Percentiles rank a stretch among this genome's conserved stretches.
These are phyloP conservation scores for Caenorhabditis virilis DNA, from an alignment of 2,888 invertebrate genomes.

Conservation along the genomic window DNA sequence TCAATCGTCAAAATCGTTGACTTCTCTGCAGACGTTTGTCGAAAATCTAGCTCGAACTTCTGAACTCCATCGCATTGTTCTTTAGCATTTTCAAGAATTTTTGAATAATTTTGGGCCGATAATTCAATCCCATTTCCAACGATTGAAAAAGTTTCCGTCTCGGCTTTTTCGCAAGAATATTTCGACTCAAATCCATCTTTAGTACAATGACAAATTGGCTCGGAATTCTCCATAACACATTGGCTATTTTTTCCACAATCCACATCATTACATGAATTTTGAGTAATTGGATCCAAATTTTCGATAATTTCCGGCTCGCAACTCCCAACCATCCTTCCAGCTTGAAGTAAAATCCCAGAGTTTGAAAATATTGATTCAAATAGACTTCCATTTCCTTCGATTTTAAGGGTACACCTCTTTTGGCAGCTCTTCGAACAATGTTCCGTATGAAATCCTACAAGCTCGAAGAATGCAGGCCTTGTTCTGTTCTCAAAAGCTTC, in stretches of 20 bases:
- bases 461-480: slow-evolving; percentile 10
- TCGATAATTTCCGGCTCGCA: neutral
- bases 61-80: slow-evolving; percentile 8
- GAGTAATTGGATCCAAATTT: neutral
- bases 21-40: slow-evolving; percentile 3
- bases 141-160: slow-evolving; percentile 9
- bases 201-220: slow-evolving; percentile 12
- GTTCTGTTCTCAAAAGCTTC: slow-evolving; percentile 15
- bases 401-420: slow-evolving; percentile 2
- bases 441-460: slow-evolving; percentile 2
- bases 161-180: slow-evolving; percentile 3
- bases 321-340: slow-evolving; percentile 1
- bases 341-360: slow-evolving; percentile 6
- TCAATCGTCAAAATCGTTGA: slow-evolving; percentile 2
- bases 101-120: slow-evolving; percentile 2
- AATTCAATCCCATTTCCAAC: slow-evolving; percentile 7
- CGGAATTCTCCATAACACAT: slow-evolving; percentile 9
- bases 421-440: slow-evolving; percentile 9
- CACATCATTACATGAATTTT: slow-evolving; percentile 11
- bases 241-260: slow-evolving; percentile 15
- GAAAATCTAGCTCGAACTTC: slow-evolving; percentile 24
- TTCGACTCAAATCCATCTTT: slow-evolving; percentile 15
- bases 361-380: neutral
- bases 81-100: neutral
- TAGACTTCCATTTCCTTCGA: neutral